Evolutionary conservation across 2,797 vertebrate species (phyloP).

Genomic region (Trachops cirrhosus): DNA sequence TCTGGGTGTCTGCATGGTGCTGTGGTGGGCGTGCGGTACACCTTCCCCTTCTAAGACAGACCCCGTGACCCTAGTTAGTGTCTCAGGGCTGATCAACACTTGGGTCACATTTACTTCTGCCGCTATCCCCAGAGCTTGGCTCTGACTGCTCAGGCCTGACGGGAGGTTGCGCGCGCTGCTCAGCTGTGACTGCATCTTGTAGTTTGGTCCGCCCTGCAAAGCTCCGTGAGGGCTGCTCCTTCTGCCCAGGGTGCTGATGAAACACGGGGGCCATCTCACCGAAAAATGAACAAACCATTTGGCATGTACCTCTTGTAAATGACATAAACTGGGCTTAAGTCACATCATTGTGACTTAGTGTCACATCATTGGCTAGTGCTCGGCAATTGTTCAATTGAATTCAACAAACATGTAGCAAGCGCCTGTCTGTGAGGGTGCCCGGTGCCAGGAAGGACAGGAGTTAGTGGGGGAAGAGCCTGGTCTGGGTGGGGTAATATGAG

Average conservation of each 20-base stretch:
- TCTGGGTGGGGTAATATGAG: background rate
- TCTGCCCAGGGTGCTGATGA: background rate
- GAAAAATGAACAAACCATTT: background rate
- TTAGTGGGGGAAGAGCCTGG: background rate
- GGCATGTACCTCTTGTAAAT: background rate
- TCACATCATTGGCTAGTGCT: background rate
- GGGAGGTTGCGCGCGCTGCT: background rate
- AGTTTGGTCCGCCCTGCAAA: background rate
- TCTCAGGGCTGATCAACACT: background rate
- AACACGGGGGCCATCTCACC: background rate
- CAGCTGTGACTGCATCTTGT: background rate
- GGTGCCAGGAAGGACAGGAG: background rate
- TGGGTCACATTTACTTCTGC: background rate
- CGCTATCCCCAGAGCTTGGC: conserved; percentile 12
- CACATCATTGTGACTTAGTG: background rate
- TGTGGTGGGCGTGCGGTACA: too few relatives aligned
- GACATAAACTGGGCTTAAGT: background rate
- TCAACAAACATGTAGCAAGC: background rate
- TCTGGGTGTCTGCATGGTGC: background rate
- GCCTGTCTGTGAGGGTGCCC: background rate
- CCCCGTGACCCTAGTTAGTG: background rate
- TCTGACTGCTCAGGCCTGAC: background rate
- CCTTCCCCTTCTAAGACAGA: background rate
- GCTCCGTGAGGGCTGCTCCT: background rate
- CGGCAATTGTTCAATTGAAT: background rate